A percentile compares a stretch with the other conserved stretches of the same genome.
phyloP scores from a whole-genome alignment of 2,888 invertebrate genomes.

The Polydrusus pterygomalis region DNA sequence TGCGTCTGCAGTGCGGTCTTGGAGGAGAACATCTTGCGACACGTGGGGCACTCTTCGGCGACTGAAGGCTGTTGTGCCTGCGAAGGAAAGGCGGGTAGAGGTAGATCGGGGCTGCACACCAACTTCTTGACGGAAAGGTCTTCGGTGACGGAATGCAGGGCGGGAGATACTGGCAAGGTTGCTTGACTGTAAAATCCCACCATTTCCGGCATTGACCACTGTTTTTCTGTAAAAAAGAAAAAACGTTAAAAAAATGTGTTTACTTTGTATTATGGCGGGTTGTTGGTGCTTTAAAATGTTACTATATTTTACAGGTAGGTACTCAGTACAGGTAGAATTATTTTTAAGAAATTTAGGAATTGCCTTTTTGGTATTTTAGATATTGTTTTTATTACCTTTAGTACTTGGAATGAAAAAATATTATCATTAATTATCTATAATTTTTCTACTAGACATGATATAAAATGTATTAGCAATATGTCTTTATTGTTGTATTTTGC shows the following conservation, averaged over 20 bases:
- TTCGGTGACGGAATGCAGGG: conserved; percentile 66
- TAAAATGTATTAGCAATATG: too few relatives aligned
- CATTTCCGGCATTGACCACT: conserved; percentile 73
- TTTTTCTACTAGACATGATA: too few relatives aligned
- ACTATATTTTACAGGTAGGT: too few relatives aligned
- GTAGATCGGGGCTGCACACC: conserved; percentile 77
- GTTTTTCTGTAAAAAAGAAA: conserved; percentile 71
- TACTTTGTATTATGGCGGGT: neutral
- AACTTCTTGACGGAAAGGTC: conserved; percentile 72
- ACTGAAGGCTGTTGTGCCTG: conserved; percentile 42
- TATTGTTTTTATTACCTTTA: too few relatives aligned
- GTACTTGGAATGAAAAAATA: too few relatives aligned
- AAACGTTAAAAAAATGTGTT: conserved; percentile 54
- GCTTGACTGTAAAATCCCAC: conserved; percentile 74
- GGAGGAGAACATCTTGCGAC: conserved; percentile 69
- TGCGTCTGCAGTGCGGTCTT: conserved; percentile 68
- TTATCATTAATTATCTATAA: too few relatives aligned
- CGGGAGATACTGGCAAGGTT: conserved; percentile 69
- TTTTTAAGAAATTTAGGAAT: too few relatives aligned
- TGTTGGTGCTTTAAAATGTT: conserved; percentile 1
- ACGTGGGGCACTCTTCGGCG: conserved; percentile 70
- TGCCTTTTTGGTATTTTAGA: too few relatives aligned
- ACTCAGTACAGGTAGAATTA: too few relatives aligned
- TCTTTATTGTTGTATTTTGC: too few relatives aligned
- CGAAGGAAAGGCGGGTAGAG: conserved; percentile 69